Percentiles rank a stretch among this genome's conserved stretches.
Conservation (phyloP, 2,888 invertebrate species). For the Ferrisia virgata region DNA sequence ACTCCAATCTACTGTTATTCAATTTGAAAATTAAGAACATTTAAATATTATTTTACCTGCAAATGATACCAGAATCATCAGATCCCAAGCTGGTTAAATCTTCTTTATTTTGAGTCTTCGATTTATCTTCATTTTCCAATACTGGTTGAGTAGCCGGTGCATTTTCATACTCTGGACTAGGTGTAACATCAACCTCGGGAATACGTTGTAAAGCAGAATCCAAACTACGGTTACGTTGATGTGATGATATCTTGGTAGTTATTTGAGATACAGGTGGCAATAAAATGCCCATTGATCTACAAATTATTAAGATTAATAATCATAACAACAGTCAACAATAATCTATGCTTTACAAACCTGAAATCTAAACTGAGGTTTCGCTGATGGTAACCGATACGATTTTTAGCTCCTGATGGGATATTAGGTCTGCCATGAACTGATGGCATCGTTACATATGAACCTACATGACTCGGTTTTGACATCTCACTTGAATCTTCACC, state of each 20-base stretch:
- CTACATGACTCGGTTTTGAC: slow-evolving; percentile 15
- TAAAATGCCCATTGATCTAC: slow-evolving; percentile 65
- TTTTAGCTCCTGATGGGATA: slow-evolving; percentile 51
- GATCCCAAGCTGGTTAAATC: slow-evolving; percentile 67
- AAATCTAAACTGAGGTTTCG: slow-evolving; percentile 86
- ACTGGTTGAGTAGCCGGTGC: slow-evolving; percentile 49
- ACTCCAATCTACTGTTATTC: slow-evolving; percentile 29
- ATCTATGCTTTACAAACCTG: slow-evolving; percentile 59
- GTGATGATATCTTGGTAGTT: slow-evolving; percentile 57
- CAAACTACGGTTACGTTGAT: slow-evolving; percentile 84
- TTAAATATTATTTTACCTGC: slow-evolving; percentile 56
- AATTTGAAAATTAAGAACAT: neutral
- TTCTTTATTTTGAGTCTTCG: slow-evolving; percentile 52
- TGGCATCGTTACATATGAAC: slow-evolving; percentile 53
- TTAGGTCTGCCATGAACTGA: slow-evolving; percentile 61
- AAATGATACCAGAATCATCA: slow-evolving; percentile 75
- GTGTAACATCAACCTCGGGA: slow-evolving; percentile 75
- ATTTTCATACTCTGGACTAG: slow-evolving; percentile 61
- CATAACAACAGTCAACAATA: neutral
- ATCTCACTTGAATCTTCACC: slow-evolving; percentile 34
- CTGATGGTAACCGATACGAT: slow-evolving; percentile 69
- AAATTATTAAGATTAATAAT: neutral
- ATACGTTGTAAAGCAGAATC: slow-evolving; percentile 86
- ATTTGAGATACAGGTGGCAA: slow-evolving; percentile 59
- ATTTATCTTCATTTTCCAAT: slow-evolving; percentile 7